These are phyloP conservation scores for Pygoscelis adeliae DNA, from an alignment of 2,113 vertebrate genomes.

Conservation along the genomic window DNA sequence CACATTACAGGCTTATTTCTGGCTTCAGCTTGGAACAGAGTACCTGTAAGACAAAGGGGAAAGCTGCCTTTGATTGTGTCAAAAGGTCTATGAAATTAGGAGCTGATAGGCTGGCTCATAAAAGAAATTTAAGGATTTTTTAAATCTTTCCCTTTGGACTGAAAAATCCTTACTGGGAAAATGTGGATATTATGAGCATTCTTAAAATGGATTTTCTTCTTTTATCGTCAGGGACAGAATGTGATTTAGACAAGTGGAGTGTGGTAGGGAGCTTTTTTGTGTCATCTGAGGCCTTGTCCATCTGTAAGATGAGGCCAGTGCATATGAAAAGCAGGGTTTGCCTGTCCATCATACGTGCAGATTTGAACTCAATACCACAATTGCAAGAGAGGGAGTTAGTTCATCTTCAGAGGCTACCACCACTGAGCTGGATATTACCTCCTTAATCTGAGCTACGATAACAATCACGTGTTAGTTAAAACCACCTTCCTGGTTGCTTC, in stretches of 20 bases:
- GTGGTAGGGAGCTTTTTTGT: not conserved
- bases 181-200: slow-evolving; percentile 20
- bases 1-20: slow-evolving; percentile 54
- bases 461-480: slow-evolving; percentile 18
- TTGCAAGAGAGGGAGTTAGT: not conserved
- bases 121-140: slow-evolving; percentile 38
- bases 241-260: slow-evolving; percentile 31
- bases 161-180: slow-evolving; percentile 46
- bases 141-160: slow-evolving; percentile 39
- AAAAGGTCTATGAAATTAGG: slow-evolving; percentile 50
- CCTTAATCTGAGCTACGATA: slow-evolving; percentile 20
- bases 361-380: slow-evolving; percentile 41
- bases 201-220: slow-evolving; percentile 55
- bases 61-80: slow-evolving; percentile 58
- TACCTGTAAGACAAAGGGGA: slow-evolving; percentile 49
- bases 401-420: slow-evolving; percentile 24
- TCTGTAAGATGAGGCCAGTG: slow-evolving; percentile 34
- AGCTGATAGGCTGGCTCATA: slow-evolving; percentile 9
- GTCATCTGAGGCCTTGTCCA: slow-evolving; percentile 39
- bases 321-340: slow-evolving; percentile 4
- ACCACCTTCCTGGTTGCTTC: not conserved
- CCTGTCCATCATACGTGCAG: slow-evolving; percentile 48
- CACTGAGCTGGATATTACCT: slow-evolving; percentile 31
- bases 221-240: slow-evolving; percentile 31
- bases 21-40: not conserved